Evolutionary conservation across 2,113 vertebrate species (phyloP), one percentile per base, ranked within the genome.

Genomic region (Sphaerodactylus townsendi): DNA sequence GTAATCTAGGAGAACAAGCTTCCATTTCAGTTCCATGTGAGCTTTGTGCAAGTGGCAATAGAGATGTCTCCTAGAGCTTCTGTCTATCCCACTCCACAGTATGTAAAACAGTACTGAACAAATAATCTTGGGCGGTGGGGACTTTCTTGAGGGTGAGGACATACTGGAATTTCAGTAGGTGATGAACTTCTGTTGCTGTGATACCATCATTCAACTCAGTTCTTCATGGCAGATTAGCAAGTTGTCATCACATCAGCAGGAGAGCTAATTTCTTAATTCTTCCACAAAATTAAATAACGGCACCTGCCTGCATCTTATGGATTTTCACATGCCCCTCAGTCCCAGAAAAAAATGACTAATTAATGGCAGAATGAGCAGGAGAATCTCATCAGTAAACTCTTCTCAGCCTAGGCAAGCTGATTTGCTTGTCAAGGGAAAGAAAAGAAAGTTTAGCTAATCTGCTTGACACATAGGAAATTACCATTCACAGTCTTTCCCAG

Each of bases 211-310:
- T 73, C 71, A 89, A 79, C 2, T 3, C 73, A 11, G 39, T 46
- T 15, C 68, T 23, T 90, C 11, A 3, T 0, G 23, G 23, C 10
- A 13, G 10, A 13, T 75, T 84, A n/a, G 9, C 74, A 8, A 83
- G 64, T 77, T 86, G 41, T 71, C 2, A 56, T 23, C 71, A 17
- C 23, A 53, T 8, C n/a, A 25, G 1, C 25, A 76, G 46, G 11
- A 81, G 17, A 89, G 2, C n/a, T 82, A 9, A 87, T 73, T 89
- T 86, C 33, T 90, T 79, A 89, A 80, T 86, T 83, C 2, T 78
- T 88, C 84, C 56, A 71, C 25, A 0, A 7, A 19, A 23, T 28
- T 23, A 10, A 39, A n/a, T 69, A 35, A 80, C 70, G 81, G 2
- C 5, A 14, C 3, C 1, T 85, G 21, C 64, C 28, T 33, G 1